A percentile compares a stretch with the other conserved stretches of the same genome.
Conservation (phyloP, 2,888 invertebrate species). For the Drosophila macrospina region DNA sequence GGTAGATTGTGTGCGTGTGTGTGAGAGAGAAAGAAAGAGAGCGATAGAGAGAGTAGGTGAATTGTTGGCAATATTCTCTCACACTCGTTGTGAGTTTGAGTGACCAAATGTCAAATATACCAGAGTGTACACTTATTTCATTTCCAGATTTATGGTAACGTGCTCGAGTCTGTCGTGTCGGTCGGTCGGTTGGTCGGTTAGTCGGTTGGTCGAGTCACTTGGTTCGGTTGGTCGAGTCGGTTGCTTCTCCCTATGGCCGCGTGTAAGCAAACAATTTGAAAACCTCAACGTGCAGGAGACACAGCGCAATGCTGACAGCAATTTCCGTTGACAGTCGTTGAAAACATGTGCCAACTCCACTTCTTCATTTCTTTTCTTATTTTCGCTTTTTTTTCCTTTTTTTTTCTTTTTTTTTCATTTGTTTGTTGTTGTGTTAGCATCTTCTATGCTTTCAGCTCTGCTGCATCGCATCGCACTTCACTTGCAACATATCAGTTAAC, state of each 20-base stretch:
- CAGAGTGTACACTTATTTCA: slow-evolving; percentile 76
- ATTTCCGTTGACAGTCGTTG: slow-evolving; percentile 70
- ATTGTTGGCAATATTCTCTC: slow-evolving; percentile 37
- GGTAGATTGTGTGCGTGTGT: too few relatives aligned
- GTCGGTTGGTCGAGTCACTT: slow-evolving; percentile 1
- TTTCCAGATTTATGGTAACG: slow-evolving; percentile 71
- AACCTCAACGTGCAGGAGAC: slow-evolving; percentile 17
- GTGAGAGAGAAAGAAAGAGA: not conserved
- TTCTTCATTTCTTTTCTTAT: too few relatives aligned
- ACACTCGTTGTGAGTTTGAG: slow-evolving; percentile 62
- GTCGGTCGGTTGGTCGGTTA: not conserved
- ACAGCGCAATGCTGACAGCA: slow-evolving; percentile 66
- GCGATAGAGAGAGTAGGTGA: not conserved
- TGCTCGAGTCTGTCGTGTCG: slow-evolving; percentile 7
- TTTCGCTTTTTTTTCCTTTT: too few relatives aligned
- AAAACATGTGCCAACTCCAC: slow-evolving; percentile 55
- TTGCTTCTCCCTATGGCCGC: slow-evolving; percentile 3
- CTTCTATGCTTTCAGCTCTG: slow-evolving; percentile 16
- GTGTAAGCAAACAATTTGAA: slow-evolving; percentile 46
- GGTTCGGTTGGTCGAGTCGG: not conserved
- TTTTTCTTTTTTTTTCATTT: not conserved
- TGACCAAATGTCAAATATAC: slow-evolving; percentile 81
- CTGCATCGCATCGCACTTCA: slow-evolving; percentile 64
- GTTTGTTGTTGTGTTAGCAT: slow-evolving; percentile 15
- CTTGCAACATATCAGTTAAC: slow-evolving; percentile 52